Conservation (phyloP, 2,797 vertebrate genomes). For the Enoplosus armatus region DNA sequence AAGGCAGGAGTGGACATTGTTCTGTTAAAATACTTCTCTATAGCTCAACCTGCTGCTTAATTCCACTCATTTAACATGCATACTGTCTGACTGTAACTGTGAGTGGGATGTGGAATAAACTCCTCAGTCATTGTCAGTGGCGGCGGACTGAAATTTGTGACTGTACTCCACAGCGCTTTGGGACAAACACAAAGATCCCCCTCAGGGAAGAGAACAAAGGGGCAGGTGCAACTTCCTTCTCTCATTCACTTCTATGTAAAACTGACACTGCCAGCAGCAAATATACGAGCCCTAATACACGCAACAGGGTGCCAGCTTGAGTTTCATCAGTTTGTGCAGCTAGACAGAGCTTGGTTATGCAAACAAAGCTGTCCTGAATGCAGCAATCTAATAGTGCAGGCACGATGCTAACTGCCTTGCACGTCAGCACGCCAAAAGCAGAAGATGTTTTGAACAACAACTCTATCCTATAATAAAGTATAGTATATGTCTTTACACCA, state of each 20-base stretch:
- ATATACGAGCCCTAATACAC: constrained; percentile 69
- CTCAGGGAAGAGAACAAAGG: constrained; percentile 89
- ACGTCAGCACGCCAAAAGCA: constrained; percentile 9
- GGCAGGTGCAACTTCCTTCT: constrained; percentile 93
- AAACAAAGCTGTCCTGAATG: constrained; percentile 47
- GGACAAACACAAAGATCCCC: constrained; percentile 91
- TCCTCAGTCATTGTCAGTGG: constrained; percentile 85
- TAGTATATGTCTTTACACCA: background rate
- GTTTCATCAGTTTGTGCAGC: constrained; percentile 54
- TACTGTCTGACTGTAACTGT: constrained; percentile 54
- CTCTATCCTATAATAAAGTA: background rate
- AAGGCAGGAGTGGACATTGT: constrained; percentile 27
- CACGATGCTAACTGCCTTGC: constrained; percentile 3
- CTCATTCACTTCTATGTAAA: constrained; percentile 86
- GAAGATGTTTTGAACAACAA: constrained; percentile 4
- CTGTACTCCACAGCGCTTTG: constrained; percentile 88
- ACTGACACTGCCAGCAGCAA: constrained; percentile 71
- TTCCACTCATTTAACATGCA: constrained; percentile 64
- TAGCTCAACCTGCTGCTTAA: constrained; percentile 56
- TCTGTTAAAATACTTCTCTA: constrained; percentile 53
- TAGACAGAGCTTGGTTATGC: constrained; percentile 25
- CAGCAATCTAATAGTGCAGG: constrained; percentile 2
- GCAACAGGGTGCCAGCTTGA: constrained; percentile 52
- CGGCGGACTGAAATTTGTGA: constrained; percentile 90
- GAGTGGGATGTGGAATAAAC: constrained; percentile 84